Percentiles rank a stretch among this genome's conserved stretches.
phyloP scores from a whole-genome alignment of 2,797 vertebrate species.

The Phataginus tricuspis region DNA sequence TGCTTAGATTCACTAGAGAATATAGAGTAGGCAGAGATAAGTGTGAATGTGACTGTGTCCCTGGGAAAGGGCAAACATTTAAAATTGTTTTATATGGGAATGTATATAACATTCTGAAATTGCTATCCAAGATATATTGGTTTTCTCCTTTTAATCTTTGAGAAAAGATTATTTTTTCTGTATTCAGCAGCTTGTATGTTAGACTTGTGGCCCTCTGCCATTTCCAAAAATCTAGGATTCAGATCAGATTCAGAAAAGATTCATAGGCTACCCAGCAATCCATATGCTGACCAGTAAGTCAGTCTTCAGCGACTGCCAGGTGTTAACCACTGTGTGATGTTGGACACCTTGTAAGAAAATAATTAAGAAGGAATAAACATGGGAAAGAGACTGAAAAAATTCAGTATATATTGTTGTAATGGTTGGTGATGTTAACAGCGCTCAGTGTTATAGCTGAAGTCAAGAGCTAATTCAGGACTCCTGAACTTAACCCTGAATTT shows the following conservation, averaged over 20 bases:
- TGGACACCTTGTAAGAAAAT: not conserved
- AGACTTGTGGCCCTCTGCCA: not conserved
- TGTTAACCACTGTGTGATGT: not conserved
- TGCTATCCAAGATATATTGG: slow-evolving; percentile 5
- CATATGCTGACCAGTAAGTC: slow-evolving; percentile 10
- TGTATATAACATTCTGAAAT: slow-evolving; percentile 47
- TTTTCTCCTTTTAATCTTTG: slow-evolving; percentile 57
- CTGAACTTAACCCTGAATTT: slow-evolving; percentile 26
- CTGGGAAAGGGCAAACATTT: slow-evolving; percentile 36
- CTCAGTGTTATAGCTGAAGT: not conserved
- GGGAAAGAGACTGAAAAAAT: not conserved
- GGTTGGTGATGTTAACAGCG: not conserved
- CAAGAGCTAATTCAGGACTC: not conserved
- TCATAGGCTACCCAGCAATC: not conserved
- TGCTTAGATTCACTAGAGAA: not conserved
- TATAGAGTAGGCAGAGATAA: slow-evolving; percentile 20
- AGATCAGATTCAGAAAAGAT: slow-evolving; percentile 47
- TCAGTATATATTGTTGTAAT: not conserved
- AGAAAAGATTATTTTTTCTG: slow-evolving; percentile 46
- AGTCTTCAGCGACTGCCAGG: not conserved
- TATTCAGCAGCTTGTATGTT: slow-evolving; percentile 22
- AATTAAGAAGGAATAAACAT: not conserved
- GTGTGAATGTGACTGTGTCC: not conserved
- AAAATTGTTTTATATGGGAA: slow-evolving; percentile 50
- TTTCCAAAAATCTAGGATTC: slow-evolving; percentile 56